Evolutionary conservation across 2,113 vertebrate species (phyloP), one percentile per base, ranked within the genome.

Genomic region (Benitochromis conjunctus): DNA sequence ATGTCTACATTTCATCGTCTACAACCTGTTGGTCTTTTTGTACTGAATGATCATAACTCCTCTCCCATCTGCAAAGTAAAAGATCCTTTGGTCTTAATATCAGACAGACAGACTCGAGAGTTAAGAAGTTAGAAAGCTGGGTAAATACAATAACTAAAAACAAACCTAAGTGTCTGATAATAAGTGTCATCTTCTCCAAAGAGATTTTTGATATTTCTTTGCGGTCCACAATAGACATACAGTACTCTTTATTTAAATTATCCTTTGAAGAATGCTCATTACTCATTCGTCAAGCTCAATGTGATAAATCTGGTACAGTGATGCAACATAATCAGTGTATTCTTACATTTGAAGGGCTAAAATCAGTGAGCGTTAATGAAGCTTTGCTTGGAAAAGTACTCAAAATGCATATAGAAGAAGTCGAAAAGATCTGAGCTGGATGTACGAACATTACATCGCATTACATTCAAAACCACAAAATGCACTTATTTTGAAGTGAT

Each of bases 1-100:
- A 38, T 26, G 14, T 82, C 24, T 83, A 5, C 83, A 64, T 82
- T 58, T 34, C 76, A 87, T 80, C 60, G 38, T 58, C 56, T 38
- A 69, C 26, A 80, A 46, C 81, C 41, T 19, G 69, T 82, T 86
- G 62, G 58, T 51, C 66, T 66, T 69, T 90, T 81, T 55, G 38
- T 82, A 24, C 85, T 21, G 34, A 87, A 57, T 66, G 87, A 83
- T 91, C 76, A 31, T 88, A 54, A 83, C 55, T 80, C 76, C 29
- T 71, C 9, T 14, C 77, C 88, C 21, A 41, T 85, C 55, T 82
- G 60, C 10, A 41, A 66, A 1, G 16, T 21, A 74, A 79, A 85
- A 13, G 19, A 60, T 48, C 1, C 3, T 51, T 74, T 55, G 4
- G 55, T 71, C 69, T 57, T 36, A 24, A 81, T 21, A 38, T 74